Evolutionary conservation across 2,797 vertebrate genomes (phyloP).

Genomic region (Peromyscus nudipes): DNA sequence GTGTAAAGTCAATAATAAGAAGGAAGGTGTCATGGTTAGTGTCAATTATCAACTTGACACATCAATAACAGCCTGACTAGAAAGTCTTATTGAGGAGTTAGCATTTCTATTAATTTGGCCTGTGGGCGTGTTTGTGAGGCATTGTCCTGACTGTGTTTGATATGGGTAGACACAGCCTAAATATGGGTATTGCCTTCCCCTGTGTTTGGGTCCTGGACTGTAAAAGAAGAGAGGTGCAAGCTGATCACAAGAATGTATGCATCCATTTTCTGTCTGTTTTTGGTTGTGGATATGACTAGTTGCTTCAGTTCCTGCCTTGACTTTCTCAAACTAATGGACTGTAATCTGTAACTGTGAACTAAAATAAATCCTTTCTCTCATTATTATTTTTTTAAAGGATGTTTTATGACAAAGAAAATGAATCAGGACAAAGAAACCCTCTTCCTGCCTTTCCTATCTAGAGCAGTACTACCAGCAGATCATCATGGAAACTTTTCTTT

Average conservation of each 20-base stretch:
- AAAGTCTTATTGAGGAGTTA: neutral
- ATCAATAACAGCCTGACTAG: too few species aligned
- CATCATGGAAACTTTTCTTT: neutral
- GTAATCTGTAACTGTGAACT: neutral
- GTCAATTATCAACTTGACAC: neutral
- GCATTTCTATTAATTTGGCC: neutral
- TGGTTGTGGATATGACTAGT: neutral
- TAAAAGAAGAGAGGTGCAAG: neutral
- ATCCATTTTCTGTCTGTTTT: neutral
- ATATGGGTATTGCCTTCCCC: neutral
- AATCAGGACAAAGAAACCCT: neutral
- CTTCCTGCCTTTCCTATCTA: neutral
- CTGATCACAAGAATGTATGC: neutral
- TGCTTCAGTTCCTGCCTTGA: neutral
- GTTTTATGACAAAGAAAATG: neutral
- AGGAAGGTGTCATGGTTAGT: neutral
- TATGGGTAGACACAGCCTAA: neutral
- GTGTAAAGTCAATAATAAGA: neutral
- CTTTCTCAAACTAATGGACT: neutral
- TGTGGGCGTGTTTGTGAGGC: neutral
- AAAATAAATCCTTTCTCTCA: neutral
- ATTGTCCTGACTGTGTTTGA: neutral
- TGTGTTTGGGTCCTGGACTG: neutral
- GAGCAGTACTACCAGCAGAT: neutral
- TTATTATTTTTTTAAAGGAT: neutral